These are phyloP conservation scores for Aphelocoma californica DNA, from an alignment of 2,797 vertebrate species.

Conservation along the genomic window DNA sequence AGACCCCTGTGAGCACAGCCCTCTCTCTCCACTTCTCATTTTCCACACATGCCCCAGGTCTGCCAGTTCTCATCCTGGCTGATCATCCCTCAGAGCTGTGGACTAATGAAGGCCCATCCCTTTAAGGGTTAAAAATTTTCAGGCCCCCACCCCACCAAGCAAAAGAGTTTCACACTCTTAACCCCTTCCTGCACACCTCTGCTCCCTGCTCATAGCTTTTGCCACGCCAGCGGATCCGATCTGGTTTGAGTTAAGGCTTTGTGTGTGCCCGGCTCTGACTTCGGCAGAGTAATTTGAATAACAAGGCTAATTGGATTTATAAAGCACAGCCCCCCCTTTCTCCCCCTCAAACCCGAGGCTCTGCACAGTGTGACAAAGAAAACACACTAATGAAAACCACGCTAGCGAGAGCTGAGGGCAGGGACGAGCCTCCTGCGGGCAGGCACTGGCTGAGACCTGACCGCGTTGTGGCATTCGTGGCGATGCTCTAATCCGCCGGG, in stretches of 20 bases:
- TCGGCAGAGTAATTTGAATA: slow-evolving; percentile 49
- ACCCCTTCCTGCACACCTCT: not conserved
- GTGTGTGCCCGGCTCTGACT: not conserved
- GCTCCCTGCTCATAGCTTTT: not conserved
- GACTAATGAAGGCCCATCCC: not conserved
- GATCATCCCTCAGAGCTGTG: not conserved
- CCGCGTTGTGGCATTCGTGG: not conserved
- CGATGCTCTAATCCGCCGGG: not conserved
- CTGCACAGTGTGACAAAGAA: slow-evolving; percentile 58
- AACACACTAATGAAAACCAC: slow-evolving; percentile 59
- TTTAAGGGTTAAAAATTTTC: slow-evolving; percentile 40
- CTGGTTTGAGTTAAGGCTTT: slow-evolving; percentile 60
- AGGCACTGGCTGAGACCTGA: slow-evolving; percentile 6
- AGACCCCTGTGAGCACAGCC: not conserved
- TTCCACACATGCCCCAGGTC: not conserved
- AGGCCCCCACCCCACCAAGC: not conserved
- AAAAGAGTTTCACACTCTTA: not conserved
- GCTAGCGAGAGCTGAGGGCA: not conserved
- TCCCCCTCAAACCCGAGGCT: not conserved
- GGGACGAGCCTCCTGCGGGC: slow-evolving; percentile 5
- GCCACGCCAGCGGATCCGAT: not conserved
- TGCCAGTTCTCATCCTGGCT: not conserved
- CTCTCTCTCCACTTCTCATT: not conserved
- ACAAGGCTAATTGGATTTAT: slow-evolving; percentile 62
- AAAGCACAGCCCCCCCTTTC: not conserved